phyloP scores from a whole-genome alignment of 1,140 invertebrate genomes.

The Hyles euphorbiae region DNA sequence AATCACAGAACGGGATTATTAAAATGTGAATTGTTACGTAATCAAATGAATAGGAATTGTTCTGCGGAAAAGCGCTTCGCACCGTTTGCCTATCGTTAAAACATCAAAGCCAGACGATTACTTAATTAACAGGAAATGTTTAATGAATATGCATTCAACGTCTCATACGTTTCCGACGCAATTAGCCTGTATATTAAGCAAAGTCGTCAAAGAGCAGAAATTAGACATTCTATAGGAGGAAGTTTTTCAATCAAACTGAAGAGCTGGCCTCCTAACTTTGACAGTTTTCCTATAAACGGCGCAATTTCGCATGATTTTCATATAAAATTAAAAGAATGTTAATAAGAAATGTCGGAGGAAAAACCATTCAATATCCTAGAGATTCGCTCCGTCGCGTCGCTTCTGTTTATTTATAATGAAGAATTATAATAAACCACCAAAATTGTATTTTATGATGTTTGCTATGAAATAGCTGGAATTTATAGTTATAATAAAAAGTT shows the following conservation, averaged over 20 bases:
- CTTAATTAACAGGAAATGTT: background rate
- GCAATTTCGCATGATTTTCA: background rate
- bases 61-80: background rate
- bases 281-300: background rate
- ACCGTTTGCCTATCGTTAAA: background rate
- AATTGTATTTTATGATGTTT: too few relatives aligned
- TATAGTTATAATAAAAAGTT: slow-evolving; percentile 36
- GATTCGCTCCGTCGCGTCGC: too few relatives aligned
- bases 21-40: slow-evolving; percentile 3
- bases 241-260: slow-evolving; percentile 11
- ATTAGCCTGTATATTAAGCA: too few relatives aligned
- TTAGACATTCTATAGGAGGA: background rate
- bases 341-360: too few relatives aligned
- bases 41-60: slow-evolving; percentile 1
- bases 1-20: slow-evolving; percentile 17
- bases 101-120: background rate
- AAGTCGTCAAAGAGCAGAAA: too few relatives aligned
- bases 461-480: too few relatives aligned
- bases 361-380: too few relatives aligned
- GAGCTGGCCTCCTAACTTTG: background rate
- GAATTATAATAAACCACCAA: too few relatives aligned
- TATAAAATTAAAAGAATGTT: too few relatives aligned
- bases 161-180: too few relatives aligned
- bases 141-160: too few relatives aligned
- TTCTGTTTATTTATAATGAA: too few relatives aligned